Evolutionary conservation across 2,888 invertebrate genomes (phyloP).

Genomic region (Mellilla xanthometata): DNA sequence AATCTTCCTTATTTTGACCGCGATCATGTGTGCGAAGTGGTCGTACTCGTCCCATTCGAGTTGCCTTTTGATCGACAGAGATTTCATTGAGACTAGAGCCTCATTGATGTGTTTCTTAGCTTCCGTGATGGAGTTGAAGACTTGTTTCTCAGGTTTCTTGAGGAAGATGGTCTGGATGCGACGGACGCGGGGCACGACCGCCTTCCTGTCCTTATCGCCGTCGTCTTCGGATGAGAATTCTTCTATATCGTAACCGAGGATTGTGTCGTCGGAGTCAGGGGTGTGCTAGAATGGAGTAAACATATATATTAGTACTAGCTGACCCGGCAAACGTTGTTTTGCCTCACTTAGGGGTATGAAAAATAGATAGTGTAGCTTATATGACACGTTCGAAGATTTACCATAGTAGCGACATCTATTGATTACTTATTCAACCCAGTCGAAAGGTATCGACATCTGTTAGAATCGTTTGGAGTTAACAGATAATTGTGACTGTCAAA

Average conservation of each 20-base stretch:
- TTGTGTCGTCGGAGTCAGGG: constrained; percentile 3
- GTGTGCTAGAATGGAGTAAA: not conserved
- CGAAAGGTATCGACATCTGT: no score
- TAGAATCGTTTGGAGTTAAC: no score
- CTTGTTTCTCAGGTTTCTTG: constrained; percentile 7
- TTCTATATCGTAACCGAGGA: constrained; percentile 1
- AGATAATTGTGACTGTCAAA: no score
- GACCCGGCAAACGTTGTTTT: no score
- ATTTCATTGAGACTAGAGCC: constrained; percentile 9
- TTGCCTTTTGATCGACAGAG: constrained; percentile 3
- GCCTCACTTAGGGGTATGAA: no score
- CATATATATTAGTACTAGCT: no score
- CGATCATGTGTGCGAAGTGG: constrained; percentile 17
- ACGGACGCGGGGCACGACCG: not conserved
- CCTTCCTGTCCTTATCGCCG: constrained; percentile 2
- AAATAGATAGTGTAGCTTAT: no score
- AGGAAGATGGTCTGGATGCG: not conserved
- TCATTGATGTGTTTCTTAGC: constrained; percentile 14
- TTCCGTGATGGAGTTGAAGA: constrained; percentile 1
- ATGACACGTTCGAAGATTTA: no score
- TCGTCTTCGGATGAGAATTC: constrained; percentile 1
- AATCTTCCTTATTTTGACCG: constrained; percentile 13
- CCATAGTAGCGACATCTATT: no score
- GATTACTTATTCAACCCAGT: no score
- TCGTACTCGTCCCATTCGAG: constrained; percentile 9